phyloP scores from a whole-genome alignment of 2,888 invertebrate species.

The Nomada fucata region DNA sequence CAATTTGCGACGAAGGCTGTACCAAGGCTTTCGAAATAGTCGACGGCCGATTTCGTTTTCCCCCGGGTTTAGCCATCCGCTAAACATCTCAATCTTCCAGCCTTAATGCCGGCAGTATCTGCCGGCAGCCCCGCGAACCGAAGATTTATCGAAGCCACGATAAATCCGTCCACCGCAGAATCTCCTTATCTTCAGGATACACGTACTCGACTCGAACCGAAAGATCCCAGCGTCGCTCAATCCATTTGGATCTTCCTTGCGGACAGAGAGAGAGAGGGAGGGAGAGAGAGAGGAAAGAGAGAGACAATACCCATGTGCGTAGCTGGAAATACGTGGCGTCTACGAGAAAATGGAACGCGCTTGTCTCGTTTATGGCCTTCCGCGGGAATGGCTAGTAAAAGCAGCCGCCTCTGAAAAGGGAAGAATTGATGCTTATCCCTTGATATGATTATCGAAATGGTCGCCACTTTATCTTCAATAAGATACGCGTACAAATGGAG shows the following conservation, averaged over 20 bases:
- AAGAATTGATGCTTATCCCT: no score
- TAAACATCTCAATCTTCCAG: constrained; percentile 41
- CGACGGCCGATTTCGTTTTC: constrained; percentile 16
- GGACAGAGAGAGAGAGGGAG: no score
- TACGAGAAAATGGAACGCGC: background rate
- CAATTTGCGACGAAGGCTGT: constrained; percentile 2
- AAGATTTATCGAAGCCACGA: constrained; percentile 43
- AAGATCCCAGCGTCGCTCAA: constrained; percentile 8
- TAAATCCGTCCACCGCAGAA: constrained; percentile 42
- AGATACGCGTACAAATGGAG: no score
- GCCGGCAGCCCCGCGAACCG: constrained; percentile 17
- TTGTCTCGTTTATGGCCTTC: background rate
- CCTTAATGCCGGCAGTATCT: constrained; percentile 29
- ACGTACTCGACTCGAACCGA: constrained; percentile 24
- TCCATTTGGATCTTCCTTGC: constrained; percentile 25
- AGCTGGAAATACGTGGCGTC: background rate
- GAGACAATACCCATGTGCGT: background rate
- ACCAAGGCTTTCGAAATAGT: constrained; percentile 5
- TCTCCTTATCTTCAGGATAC: constrained; percentile 47
- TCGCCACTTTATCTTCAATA: no score
- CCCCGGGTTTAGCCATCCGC: constrained; percentile 16
- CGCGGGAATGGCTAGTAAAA: no score
- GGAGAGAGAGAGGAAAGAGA: no score
- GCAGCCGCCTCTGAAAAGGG: no score
- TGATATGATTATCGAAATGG: no score